Percentiles rank a stretch among this genome's conserved stretches.
Evolutionary conservation across 2,113 vertebrate genomes (phyloP).

Genomic region (Dendropsophus ebraccatus): DNA sequence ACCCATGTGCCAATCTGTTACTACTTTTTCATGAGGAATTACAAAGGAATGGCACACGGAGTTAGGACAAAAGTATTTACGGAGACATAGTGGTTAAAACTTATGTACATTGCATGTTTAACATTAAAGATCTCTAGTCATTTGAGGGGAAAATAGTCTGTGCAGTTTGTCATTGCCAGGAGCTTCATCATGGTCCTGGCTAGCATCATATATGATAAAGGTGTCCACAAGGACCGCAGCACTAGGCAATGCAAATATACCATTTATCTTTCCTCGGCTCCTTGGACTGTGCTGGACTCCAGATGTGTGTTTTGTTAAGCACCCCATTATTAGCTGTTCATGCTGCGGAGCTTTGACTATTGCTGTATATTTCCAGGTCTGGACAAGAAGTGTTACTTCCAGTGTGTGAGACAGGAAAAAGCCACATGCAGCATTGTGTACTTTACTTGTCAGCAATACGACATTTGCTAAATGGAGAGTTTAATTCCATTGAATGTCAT

Average conservation of each 20-base stretch:
- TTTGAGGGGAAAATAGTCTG: not conserved
- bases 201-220: slow-evolving; percentile 24
- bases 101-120: not conserved
- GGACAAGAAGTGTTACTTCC: slow-evolving; percentile 19
- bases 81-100: not conserved
- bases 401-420: not conserved
- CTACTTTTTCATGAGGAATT: too few relatives aligned
- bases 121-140: not conserved
- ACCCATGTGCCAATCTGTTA: too few relatives aligned
- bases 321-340: slow-evolving; percentile 31
- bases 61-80: too few relatives aligned
- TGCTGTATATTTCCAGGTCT: not conserved
- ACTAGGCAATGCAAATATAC: slow-evolving; percentile 11
- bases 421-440: not conserved
- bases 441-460: not conserved
- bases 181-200: slow-evolving; percentile 20
- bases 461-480: not conserved
- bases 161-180: not conserved
- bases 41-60: too few relatives aligned
- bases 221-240: slow-evolving; percentile 17
- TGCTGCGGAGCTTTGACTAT: not conserved
- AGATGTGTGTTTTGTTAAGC: slow-evolving; percentile 31
- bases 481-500: too few relatives aligned
- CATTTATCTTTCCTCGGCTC: not conserved
- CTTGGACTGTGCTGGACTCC: not conserved